These are phyloP conservation scores for Petromus typicus DNA, from an alignment of 2,113 vertebrate species.

Conservation along the genomic window DNA sequence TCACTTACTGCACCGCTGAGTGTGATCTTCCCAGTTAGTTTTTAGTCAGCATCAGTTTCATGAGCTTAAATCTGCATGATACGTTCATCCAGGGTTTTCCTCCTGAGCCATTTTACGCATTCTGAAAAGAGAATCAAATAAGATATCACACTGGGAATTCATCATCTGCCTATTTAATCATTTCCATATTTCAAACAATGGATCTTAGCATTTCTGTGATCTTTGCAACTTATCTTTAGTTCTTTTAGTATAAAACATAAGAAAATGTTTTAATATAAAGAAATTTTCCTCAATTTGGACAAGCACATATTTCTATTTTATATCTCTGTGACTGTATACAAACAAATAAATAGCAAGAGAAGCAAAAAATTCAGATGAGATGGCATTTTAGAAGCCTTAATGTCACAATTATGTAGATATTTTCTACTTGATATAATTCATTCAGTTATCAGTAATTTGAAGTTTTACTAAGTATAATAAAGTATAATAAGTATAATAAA, in stretches of 20 bases:
- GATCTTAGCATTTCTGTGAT: neutral
- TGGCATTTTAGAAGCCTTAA: neutral
- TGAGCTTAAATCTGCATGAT: neutral
- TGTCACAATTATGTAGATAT: neutral
- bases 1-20: neutral
- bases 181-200: neutral
- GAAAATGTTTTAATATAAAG: neutral
- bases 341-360: neutral
- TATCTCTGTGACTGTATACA: neutral
- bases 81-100: neutral
- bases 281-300: neutral
- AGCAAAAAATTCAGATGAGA: neutral
- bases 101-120: neutral
- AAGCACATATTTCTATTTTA: neutral
- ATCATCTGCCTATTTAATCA: neutral
- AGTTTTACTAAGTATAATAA: neutral
- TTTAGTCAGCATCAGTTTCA: slow-evolving; percentile 7
- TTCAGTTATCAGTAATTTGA: neutral
- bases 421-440: neutral
- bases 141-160: neutral
- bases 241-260: neutral
- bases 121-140: neutral
- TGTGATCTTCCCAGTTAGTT: neutral
- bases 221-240: neutral
- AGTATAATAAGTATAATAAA: no score